Evolutionary conservation across 1,140 invertebrate genomes (phyloP).

Genomic region (Rhyacophila brunnea): DNA sequence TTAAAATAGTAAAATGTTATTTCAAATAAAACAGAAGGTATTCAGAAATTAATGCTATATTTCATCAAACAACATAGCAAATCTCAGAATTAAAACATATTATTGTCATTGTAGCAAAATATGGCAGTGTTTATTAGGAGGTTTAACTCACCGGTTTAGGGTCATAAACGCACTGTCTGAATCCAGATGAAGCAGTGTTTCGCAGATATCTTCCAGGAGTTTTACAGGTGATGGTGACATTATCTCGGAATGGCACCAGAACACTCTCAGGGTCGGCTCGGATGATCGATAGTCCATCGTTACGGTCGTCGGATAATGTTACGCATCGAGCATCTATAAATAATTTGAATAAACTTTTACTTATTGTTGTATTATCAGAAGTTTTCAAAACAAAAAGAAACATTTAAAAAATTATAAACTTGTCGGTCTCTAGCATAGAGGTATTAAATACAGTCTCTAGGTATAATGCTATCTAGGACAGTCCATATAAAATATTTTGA

Average conservation of each 20-base stretch:
- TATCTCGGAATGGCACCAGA: slow-evolving; percentile 83
- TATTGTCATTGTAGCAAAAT: not conserved
- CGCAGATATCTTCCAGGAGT: slow-evolving; percentile 74
- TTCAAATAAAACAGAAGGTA: slow-evolving; percentile 19
- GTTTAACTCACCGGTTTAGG: slow-evolving; percentile 69
- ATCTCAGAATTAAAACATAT: slow-evolving; percentile 10
- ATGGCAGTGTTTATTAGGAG: not conserved
- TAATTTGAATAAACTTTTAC: too few relatives aligned
- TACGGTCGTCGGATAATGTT: slow-evolving; percentile 83
- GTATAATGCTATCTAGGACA: too few relatives aligned
- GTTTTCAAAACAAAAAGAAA: too few relatives aligned
- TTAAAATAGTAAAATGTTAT: slow-evolving; percentile 17
- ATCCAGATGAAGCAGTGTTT: slow-evolving; percentile 76
- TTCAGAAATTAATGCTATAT: slow-evolving; percentile 5
- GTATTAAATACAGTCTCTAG: too few relatives aligned
- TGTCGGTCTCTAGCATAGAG: too few relatives aligned
- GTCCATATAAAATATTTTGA: too few relatives aligned
- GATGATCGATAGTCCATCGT: slow-evolving; percentile 77
- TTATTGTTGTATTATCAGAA: too few relatives aligned
- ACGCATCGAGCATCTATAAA: slow-evolving; percentile 83
- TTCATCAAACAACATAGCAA: not conserved
- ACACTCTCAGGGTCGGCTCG: slow-evolving; percentile 75
- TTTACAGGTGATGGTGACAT: slow-evolving; percentile 82
- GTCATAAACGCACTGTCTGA: slow-evolving; percentile 94
- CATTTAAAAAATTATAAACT: too few relatives aligned